Evolutionary conservation across 1,140 invertebrate species (phyloP).

Genomic region (Caligus rogercresseyi): DNA sequence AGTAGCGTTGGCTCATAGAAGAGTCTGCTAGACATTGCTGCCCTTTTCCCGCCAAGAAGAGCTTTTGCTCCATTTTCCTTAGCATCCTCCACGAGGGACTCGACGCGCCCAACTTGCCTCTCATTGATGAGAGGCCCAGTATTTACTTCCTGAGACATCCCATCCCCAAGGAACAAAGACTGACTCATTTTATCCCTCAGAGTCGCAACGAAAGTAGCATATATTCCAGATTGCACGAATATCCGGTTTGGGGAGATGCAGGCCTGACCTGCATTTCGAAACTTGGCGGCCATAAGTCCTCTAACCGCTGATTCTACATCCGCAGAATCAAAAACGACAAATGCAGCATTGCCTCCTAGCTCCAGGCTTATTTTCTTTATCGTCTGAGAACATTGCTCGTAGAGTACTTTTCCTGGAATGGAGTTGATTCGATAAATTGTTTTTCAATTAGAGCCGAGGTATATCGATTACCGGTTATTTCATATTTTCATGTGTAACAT

Average conservation of each 20-base stretch:
- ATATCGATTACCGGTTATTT: not conserved
- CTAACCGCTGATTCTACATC: slow-evolving; percentile 70
- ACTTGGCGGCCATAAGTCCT: slow-evolving; percentile 77
- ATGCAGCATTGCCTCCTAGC: slow-evolving; percentile 94
- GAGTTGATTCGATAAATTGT: too few relatives aligned
- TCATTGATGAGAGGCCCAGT: slow-evolving; percentile 82
- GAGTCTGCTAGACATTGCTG: slow-evolving; percentile 42
- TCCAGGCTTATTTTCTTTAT: slow-evolving; percentile 81
- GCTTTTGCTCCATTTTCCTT: slow-evolving; percentile 19
- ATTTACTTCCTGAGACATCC: slow-evolving; percentile 46
- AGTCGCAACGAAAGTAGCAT: slow-evolving; percentile 60
- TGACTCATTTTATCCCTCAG: slow-evolving; percentile 46
- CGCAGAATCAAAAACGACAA: slow-evolving; percentile 87
- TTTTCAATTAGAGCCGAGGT: not conserved
- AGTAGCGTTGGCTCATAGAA: slow-evolving; percentile 86
- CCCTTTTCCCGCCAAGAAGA: slow-evolving; percentile 23
- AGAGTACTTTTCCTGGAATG: slow-evolving; percentile 54
- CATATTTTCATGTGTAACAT: not conserved
- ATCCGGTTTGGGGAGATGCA: slow-evolving; percentile 90
- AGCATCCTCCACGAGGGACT: slow-evolving; percentile 26
- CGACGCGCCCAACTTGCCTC: slow-evolving; percentile 42
- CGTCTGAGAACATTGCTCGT: slow-evolving; percentile 59
- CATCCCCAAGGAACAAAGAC: slow-evolving; percentile 62
- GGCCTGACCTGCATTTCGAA: slow-evolving; percentile 89
- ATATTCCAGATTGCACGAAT: slow-evolving; percentile 65